Percentiles rank a stretch among this genome's conserved stretches.
These are phyloP conservation scores for Erpobdella octoculata DNA, from an alignment of 2,888 invertebrate species.

Conservation along the genomic window DNA sequence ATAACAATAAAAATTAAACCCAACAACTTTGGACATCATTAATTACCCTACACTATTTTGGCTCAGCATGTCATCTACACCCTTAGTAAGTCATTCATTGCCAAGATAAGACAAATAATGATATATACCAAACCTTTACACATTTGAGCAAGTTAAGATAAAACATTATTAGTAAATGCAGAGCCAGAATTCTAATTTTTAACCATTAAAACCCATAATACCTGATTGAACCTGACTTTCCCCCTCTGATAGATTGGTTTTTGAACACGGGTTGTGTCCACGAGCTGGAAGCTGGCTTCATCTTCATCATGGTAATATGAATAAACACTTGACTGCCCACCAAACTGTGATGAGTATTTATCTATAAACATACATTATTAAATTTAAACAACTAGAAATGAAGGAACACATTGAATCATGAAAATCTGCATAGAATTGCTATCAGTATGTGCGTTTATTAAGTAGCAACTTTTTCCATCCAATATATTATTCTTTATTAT, in stretches of 20 bases:
- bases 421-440: too few species aligned
- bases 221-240: constrained; percentile 56
- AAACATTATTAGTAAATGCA: background rate
- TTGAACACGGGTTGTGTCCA: constrained; percentile 69
- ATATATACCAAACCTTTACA: too few species aligned
- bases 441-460: too few species aligned
- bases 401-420: too few species aligned
- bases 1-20: background rate
- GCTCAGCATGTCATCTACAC: too few species aligned
- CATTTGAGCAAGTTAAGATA: constrained; percentile 1
- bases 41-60: too few species aligned
- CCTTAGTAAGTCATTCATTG: background rate
- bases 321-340: constrained; percentile 73
- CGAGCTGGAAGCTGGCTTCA: constrained; percentile 93
- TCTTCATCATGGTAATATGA: constrained; percentile 98
- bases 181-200: background rate
- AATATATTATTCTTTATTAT: too few species aligned
- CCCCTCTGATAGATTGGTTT: constrained; percentile 73
- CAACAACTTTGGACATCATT: background rate
- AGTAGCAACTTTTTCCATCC: too few species aligned
- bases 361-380: constrained; percentile 39
- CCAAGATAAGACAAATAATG: background rate
- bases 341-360: constrained; percentile 51
- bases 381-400: too few species aligned
- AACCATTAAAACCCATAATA: background rate